These are phyloP conservation scores for Megalops atlanticus DNA, from an alignment of 2,113 vertebrate genomes.

Conservation along the genomic window DNA sequence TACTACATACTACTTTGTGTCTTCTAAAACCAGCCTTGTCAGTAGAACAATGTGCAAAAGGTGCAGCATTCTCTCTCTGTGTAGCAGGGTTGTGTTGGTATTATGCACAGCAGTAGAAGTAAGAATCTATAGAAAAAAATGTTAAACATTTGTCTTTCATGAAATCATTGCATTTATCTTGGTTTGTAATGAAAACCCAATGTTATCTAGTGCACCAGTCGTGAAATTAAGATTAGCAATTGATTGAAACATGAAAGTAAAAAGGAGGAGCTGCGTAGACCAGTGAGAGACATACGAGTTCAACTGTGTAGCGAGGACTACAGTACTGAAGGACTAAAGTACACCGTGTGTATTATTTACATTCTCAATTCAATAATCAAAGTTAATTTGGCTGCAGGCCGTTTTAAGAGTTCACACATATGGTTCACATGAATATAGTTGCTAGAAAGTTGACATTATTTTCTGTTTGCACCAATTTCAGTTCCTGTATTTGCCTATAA, in stretches of 20 bases:
- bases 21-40: too few species aligned
- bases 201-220: not conserved
- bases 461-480: not conserved
- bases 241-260: not conserved
- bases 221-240: conserved; percentile 4
- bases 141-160: not conserved
- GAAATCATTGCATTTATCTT: not conserved
- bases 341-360: not conserved
- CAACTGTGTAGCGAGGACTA: not conserved
- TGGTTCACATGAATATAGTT: too few species aligned
- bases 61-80: too few species aligned
- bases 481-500: not conserved
- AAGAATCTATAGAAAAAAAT: too few species aligned
- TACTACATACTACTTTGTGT: too few species aligned
- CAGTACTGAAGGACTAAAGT: not conserved
- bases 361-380: too few species aligned
- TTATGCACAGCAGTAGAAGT: not conserved
- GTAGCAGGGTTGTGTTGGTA: too few species aligned
- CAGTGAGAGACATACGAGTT: not conserved
- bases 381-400: too few species aligned
- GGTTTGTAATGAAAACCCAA: not conserved
- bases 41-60: too few species aligned
- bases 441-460: too few species aligned
- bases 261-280: not conserved
- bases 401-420: too few species aligned